These are phyloP conservation scores for Gadus macrocephalus DNA, from an alignment of 2,113 vertebrate genomes.

Conservation along the genomic window DNA sequence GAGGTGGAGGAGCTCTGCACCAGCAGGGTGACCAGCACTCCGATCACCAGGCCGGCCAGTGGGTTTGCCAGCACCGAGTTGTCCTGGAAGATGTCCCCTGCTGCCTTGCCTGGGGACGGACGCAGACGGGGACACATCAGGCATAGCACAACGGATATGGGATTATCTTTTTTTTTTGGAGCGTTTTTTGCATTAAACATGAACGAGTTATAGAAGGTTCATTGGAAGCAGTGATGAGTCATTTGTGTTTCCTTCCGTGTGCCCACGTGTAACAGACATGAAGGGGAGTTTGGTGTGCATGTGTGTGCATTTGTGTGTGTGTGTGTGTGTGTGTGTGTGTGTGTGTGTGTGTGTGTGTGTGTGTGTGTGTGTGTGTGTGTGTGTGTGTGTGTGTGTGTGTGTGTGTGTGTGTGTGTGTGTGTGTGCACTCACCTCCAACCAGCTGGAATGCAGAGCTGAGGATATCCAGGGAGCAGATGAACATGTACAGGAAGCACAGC, in stretches of 20 bases:
- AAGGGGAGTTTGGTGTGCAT: too few relatives aligned
- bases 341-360: not conserved
- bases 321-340: slow-evolving; percentile 11
- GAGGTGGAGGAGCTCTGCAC: slow-evolving; percentile 98
- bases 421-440: slow-evolving; percentile 80
- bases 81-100: slow-evolving; percentile 90
- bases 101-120: slow-evolving; percentile 79
- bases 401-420: not conserved
- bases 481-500: slow-evolving; percentile 85
- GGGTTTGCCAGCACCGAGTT: slow-evolving; percentile 86
- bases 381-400: slow-evolving; percentile 2
- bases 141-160: too few relatives aligned
- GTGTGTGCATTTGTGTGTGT: not conserved
- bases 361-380: slow-evolving; percentile 8
- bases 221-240: not conserved
- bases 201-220: not conserved
- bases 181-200: not conserved
- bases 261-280: too few relatives aligned
- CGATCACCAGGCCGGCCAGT: slow-evolving; percentile 88
- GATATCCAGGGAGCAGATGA: slow-evolving; percentile 90
- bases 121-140: not conserved
- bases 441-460: slow-evolving; percentile 95
- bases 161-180: too few relatives aligned
- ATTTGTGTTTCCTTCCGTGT: too few relatives aligned
- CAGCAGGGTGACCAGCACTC: slow-evolving; percentile 89